Evolutionary conservation across 1,140 invertebrate species (phyloP).

Genomic region (Tribolium castaneum): DNA sequence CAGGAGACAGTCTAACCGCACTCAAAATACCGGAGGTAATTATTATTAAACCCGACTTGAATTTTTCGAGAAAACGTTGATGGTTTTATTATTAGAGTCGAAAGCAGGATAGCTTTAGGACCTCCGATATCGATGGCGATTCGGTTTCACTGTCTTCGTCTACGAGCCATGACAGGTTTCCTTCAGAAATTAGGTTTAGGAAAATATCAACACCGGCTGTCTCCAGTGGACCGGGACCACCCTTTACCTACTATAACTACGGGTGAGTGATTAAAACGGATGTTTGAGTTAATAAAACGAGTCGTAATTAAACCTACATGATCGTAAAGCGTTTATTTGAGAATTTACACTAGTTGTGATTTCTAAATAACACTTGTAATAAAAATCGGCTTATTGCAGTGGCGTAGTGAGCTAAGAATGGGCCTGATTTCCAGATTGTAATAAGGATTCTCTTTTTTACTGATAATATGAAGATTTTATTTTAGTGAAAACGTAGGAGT

Average conservation of each 20-base stretch:
- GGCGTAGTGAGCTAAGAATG: too few species aligned
- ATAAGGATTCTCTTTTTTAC: too few species aligned
- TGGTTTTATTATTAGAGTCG: conserved; percentile 32
- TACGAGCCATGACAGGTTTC: conserved; percentile 38
- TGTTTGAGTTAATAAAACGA: conserved; percentile 1
- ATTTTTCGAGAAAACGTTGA: conserved; percentile 21
- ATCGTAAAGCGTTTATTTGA: not conserved
- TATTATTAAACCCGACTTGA: conserved; percentile 20
- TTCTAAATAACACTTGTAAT: not conserved
- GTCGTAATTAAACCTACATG: conserved; percentile 19
- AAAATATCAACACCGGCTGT: conserved; percentile 55
- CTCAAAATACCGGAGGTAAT: conserved; percentile 65
- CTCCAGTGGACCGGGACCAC: conserved; percentile 58
- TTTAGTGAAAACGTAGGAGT: too few species aligned
- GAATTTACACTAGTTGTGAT: not conserved
- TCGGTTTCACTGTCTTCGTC: conserved; percentile 37
- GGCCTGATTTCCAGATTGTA: too few species aligned
- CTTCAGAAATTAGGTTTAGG: conserved; percentile 42
- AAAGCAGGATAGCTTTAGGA: conserved; percentile 38
- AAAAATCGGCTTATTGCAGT: not conserved
- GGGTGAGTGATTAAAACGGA: conserved; percentile 43
- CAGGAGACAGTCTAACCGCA: conserved; percentile 68
- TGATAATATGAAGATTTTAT: too few species aligned
- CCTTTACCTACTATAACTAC: conserved; percentile 55
- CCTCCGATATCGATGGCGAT: conserved; percentile 8